Conservation (phyloP, 2,888 invertebrate genomes). For the Fissipunctia ypsillon region DNA sequence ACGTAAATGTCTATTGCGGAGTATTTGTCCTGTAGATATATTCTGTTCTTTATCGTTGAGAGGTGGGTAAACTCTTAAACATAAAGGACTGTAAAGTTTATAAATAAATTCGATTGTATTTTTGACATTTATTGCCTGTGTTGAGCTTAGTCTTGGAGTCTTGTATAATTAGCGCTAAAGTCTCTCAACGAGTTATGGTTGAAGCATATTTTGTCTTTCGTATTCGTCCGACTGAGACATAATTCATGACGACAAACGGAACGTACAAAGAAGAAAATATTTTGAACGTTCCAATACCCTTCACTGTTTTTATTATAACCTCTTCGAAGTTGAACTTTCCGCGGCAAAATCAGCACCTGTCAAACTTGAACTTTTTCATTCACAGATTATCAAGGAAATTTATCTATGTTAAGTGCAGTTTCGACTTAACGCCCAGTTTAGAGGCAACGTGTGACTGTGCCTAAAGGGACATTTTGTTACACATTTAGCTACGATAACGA, state of each 20-base stretch:
- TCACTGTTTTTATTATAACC: background rate
- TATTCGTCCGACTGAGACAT: too few species aligned
- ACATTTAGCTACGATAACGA: conserved; percentile 68
- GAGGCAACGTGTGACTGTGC: conserved; percentile 51
- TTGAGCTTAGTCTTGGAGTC: background rate
- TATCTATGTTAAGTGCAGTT: conserved; percentile 56
- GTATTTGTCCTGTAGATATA: background rate
- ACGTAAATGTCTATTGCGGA: background rate
- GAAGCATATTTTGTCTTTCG: too few species aligned
- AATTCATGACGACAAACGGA: background rate
- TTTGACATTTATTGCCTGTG: conserved; percentile 2
- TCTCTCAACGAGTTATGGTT: background rate
- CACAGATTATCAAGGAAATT: conserved; percentile 50
- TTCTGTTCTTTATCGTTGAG: conserved; percentile 18
- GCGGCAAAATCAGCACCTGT: conserved; percentile 52
- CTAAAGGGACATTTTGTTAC: conserved; percentile 60
- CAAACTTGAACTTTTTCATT: conserved; percentile 42
- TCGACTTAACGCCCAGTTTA: conserved; percentile 45
- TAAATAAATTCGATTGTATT: conserved; percentile 1
- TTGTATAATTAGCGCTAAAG: conserved; percentile 3
- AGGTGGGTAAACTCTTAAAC: background rate
- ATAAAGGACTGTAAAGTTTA: background rate
- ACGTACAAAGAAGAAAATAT: background rate
- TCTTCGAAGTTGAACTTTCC: conserved; percentile 6
- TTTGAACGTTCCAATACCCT: background rate